Percentiles rank a stretch among this genome's conserved stretches.
phyloP scores from a whole-genome alignment of 1,140 invertebrate species.

The Saccostrea cuccullata region DNA sequence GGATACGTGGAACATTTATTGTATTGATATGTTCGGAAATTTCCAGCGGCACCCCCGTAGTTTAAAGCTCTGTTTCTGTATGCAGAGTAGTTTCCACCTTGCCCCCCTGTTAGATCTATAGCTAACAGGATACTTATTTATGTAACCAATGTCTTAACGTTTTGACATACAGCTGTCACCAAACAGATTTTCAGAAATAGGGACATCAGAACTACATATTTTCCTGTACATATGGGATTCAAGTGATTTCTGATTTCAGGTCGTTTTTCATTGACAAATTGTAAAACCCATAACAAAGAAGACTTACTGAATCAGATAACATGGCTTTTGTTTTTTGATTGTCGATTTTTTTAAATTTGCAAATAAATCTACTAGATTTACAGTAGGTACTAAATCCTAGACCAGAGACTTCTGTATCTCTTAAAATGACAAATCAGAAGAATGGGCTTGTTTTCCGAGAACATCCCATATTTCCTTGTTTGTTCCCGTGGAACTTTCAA shows the following conservation, averaged over 20 bases:
- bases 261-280: not conserved
- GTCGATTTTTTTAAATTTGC: not conserved
- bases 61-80: too few species aligned
- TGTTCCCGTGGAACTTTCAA: too few species aligned
- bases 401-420: not conserved
- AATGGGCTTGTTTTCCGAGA: not conserved
- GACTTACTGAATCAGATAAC: not conserved
- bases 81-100: too few species aligned
- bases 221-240: conserved; percentile 75
- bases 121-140: too few species aligned
- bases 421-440: not conserved
- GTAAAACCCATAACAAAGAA: not conserved
- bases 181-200: conserved; percentile 24
- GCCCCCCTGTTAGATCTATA: too few species aligned
- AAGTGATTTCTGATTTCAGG: not conserved
- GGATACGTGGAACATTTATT: too few species aligned
- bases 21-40: too few species aligned
- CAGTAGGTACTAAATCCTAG: not conserved
- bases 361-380: not conserved
- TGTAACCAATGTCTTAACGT: not conserved
- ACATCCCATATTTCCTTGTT: too few species aligned
- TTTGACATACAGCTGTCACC: not conserved
- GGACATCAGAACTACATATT: conserved; percentile 86
- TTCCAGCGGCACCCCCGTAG: too few species aligned
- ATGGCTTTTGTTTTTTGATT: not conserved